Base-by-base conservation (phyloP, 2,888 invertebrate species). In the Furcula furcula region DNA sequence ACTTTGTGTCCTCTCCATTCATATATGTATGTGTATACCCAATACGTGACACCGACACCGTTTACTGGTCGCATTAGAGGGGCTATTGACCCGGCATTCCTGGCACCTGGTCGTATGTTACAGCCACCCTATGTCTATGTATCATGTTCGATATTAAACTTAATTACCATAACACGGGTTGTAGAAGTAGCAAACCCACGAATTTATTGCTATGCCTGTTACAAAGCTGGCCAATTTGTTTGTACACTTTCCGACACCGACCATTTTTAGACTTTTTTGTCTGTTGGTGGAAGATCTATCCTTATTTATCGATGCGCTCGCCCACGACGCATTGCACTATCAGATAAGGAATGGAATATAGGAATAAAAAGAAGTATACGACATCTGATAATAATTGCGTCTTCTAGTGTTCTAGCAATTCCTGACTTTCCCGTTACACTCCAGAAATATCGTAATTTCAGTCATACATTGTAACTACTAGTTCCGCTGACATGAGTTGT, bases 31-130 rank as follows among this genome's bases (percentile, higher is more conserved):
- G n/a, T n/a, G n/a, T n/a, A n/a, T 3, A 3, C 23, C 7, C 10
- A 12, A 9, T n/a, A 16, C 30, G 31, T 34, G 31, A 29, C 37
- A 34, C 21, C 16, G 29, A 13, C n/a, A 26, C 29, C 33, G 23
- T 16, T 54, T 62, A 67, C 55, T 70, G 67, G 59, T 61, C 58
- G 49, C 47, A 51, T 43, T 56, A 43, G 37, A 38, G 45, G 50
- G 74, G 73, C 46, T 70, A 65, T 66, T 76, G 76, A 78, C 74
- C 78, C 65, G 65, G 39, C 33, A 42, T 49, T 40, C 44, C n/a
- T n/a, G 56, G 55, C 71, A 75, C 70, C 74, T 68, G 70, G 70
- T 47, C 51, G 39, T 41, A 37, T 46, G 36, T 40, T 36, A 36
- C 36, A n/a, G n/a, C n/a, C 48, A 49, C 50, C 60, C 54, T 54